A percentile compares a stretch with the other conserved stretches of the same genome.
phyloP scores from a whole-genome alignment of 2,113 vertebrate genomes.

The Dipodomys spectabilis region DNA sequence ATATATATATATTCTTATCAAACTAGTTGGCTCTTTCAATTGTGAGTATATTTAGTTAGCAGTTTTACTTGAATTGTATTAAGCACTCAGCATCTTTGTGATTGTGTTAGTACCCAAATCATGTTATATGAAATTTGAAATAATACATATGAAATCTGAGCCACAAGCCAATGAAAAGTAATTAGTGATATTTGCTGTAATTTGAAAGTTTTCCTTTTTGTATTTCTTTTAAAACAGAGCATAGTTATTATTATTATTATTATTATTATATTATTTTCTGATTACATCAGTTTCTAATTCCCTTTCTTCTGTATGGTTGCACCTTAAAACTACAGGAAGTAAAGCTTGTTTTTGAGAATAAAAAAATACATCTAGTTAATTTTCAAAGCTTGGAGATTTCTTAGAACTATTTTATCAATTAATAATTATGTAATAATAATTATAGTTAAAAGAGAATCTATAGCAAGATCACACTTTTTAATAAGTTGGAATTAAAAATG shows the following conservation, averaged over 20 bases:
- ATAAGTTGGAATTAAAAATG: neutral
- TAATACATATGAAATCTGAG: conserved; percentile 61
- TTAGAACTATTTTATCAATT: conserved; percentile 49
- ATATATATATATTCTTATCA: neutral
- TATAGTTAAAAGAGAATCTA: conserved; percentile 14
- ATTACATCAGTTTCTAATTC: conserved; percentile 23
- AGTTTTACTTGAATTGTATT: conserved; percentile 3
- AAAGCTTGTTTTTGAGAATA: conserved; percentile 39
- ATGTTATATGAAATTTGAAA: conserved; percentile 65
- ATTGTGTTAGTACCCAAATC: conserved; percentile 17
- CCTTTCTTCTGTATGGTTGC: conserved; percentile 15
- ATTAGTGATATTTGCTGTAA: conserved; percentile 50
- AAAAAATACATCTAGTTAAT: conserved; percentile 39
- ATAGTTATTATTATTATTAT: neutral
- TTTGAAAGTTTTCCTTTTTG: conserved; percentile 40
- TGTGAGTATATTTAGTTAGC: conserved; percentile 1
- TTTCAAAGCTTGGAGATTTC: conserved; percentile 20
- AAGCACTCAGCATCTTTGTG: conserved; percentile 15
- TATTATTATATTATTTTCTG: conserved; percentile 25
- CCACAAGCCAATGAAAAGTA: conserved; percentile 60
- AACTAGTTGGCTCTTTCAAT: neutral
- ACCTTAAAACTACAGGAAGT: neutral
- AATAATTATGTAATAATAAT: conserved; percentile 34
- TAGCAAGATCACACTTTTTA: neutral
- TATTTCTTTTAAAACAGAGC: conserved; percentile 66